phyloP scores from a whole-genome alignment of 2,113 vertebrate genomes.

The Cyanoderma ruficeps region DNA sequence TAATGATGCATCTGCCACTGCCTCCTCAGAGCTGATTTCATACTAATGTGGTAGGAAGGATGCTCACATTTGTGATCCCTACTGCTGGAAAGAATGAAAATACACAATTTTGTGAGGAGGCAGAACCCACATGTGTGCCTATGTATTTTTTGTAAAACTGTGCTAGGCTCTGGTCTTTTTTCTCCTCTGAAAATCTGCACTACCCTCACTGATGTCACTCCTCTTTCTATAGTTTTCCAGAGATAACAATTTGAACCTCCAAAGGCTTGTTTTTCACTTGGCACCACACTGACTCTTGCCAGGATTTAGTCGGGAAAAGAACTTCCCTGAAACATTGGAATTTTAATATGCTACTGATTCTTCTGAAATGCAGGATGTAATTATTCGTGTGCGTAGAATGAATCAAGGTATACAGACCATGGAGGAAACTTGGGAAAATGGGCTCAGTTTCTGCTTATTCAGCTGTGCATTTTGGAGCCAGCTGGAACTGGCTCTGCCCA shows the following conservation, averaged over 20 bases:
- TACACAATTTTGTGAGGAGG: rapidly evolving
- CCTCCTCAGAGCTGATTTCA: not conserved
- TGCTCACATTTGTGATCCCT: not conserved
- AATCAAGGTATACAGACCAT: not conserved
- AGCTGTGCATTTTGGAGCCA: not conserved
- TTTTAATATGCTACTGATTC: not conserved
- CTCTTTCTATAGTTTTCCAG: not conserved
- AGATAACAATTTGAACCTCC: not conserved
- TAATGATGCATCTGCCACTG: not conserved
- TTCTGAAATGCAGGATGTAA: not conserved
- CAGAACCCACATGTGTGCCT: not conserved
- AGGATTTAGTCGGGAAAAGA: not conserved
- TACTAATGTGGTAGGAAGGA: not conserved
- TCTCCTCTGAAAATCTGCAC: not conserved
- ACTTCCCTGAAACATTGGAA: not conserved
- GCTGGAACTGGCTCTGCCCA: not conserved
- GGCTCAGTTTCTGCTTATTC: not conserved
- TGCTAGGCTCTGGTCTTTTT: not conserved
- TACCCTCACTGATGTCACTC: not conserved
- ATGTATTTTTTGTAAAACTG: not conserved
- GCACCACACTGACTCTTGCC: not conserved
- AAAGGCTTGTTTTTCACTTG: not conserved
- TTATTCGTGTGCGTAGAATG: not conserved
- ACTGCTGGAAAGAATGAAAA: not conserved
- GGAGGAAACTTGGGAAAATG: not conserved